Evolutionary conservation across 1,140 invertebrate species (phyloP).

Genomic region (Bombus haemorrhoidalis): DNA sequence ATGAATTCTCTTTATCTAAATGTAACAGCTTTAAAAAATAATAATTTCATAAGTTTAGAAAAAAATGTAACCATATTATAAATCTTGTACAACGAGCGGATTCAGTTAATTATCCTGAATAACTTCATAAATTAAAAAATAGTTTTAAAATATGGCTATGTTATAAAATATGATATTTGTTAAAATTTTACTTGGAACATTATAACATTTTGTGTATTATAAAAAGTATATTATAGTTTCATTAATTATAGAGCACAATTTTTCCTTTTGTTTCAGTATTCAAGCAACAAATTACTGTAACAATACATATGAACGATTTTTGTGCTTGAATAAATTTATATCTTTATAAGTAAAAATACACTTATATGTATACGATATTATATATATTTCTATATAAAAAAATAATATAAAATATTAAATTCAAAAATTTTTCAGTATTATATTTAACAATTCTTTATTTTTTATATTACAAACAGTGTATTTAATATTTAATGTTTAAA

Average conservation of each 20-base stretch:
- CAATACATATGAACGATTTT: background rate
- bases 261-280: background rate
- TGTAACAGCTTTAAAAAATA: background rate
- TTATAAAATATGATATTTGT: background rate
- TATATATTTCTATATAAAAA: background rate
- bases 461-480: background rate
- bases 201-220: background rate
- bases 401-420: background rate
- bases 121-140: no score
- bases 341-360: background rate
- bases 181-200: background rate
- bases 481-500: background rate
- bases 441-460: background rate
- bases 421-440: background rate
- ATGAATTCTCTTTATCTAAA: background rate
- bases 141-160: background rate
- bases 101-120: background rate
- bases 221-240: background rate
- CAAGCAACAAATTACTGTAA: background rate
- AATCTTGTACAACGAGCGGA: background rate
- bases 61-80: background rate
- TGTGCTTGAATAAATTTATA: background rate
- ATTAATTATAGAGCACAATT: background rate
- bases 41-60: background rate
- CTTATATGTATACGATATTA: background rate